phyloP scores from a whole-genome alignment of 2,113 vertebrate species.

The Fregata magnificens region DNA sequence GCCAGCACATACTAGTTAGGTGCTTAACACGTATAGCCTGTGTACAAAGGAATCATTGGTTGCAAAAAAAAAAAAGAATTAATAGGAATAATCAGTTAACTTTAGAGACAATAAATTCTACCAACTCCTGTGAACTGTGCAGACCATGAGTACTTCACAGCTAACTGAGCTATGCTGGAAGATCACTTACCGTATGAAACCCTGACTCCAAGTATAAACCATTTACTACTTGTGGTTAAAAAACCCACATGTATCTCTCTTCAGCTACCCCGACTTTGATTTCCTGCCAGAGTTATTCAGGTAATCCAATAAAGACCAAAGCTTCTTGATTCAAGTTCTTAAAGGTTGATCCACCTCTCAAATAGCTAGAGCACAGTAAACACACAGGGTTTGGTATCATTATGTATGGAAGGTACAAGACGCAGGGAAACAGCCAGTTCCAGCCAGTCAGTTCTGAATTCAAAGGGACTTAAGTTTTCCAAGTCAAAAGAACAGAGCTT shows the following conservation, averaged over 20 bases:
- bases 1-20: neutral
- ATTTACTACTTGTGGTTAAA: conserved; percentile 25
- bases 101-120: neutral
- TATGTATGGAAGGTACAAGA: conserved; percentile 1
- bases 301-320: conserved; percentile 32
- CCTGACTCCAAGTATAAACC: neutral
- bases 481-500: conserved; percentile 14
- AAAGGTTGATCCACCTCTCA: neutral
- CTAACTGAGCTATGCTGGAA: neutral
- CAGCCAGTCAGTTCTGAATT: conserved; percentile 13
- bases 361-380: conserved; percentile 18
- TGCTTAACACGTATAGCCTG: neutral
- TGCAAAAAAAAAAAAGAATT: neutral
- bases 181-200: conserved; percentile 14
- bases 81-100: neutral
- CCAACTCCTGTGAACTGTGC: neutral
- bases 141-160: neutral
- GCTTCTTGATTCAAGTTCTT: conserved; percentile 12
- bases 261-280: conserved; percentile 16
- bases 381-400: conserved; percentile 7
- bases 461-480: neutral
- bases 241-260: neutral
- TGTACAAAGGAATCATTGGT: neutral
- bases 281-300: conserved; percentile 34
- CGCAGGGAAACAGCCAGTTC: conserved; percentile 2